These are phyloP conservation scores for Cryptocephalus primarius DNA, from an alignment of 2,888 invertebrate species.

Conservation along the genomic window DNA sequence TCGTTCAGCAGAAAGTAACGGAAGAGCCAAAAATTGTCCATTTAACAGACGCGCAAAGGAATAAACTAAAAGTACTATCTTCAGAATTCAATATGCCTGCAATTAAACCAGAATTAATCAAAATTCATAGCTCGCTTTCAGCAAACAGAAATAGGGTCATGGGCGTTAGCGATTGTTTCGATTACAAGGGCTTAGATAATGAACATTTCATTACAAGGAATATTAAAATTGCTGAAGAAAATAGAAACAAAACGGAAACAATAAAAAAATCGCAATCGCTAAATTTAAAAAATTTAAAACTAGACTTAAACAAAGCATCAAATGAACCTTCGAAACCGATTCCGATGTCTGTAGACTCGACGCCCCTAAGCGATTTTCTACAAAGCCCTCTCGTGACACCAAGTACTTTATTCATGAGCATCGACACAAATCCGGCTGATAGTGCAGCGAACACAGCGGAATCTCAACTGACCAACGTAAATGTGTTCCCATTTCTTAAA, in stretches of 20 bases:
- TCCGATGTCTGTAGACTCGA: slow-evolving; percentile 36
- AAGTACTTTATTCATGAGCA: slow-evolving; percentile 17
- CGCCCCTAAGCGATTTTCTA: slow-evolving; percentile 26
- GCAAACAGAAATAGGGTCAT: slow-evolving; percentile 27
- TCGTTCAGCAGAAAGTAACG: slow-evolving; percentile 23
- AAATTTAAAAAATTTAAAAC: neutral
- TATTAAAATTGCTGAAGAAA: slow-evolving; percentile 2
- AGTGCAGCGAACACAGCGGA: slow-evolving; percentile 30
- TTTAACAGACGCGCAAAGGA: slow-evolving; percentile 48
- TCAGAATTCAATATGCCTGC: slow-evolving; percentile 43
- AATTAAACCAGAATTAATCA: neutral
- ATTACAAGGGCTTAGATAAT: slow-evolving; percentile 19
- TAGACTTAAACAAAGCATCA: slow-evolving; percentile 1
- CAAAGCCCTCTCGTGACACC: slow-evolving; percentile 17
- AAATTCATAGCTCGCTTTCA: slow-evolving; percentile 11
- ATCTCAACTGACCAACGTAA: slow-evolving; percentile 38
- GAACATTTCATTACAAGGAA: slow-evolving; percentile 24
- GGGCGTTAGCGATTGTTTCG: slow-evolving; percentile 24
- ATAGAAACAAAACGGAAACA: slow-evolving; percentile 1
- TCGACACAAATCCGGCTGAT: slow-evolving; percentile 16
- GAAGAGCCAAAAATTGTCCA: slow-evolving; percentile 27
- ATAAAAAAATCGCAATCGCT: slow-evolving; percentile 20
- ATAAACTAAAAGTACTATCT: slow-evolving; percentile 49
- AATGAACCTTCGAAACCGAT: slow-evolving; percentile 8
- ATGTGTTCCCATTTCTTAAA: slow-evolving; percentile 6